phyloP scores from a whole-genome alignment of 1,140 invertebrate species.

The Lucilia cuprina region DNA sequence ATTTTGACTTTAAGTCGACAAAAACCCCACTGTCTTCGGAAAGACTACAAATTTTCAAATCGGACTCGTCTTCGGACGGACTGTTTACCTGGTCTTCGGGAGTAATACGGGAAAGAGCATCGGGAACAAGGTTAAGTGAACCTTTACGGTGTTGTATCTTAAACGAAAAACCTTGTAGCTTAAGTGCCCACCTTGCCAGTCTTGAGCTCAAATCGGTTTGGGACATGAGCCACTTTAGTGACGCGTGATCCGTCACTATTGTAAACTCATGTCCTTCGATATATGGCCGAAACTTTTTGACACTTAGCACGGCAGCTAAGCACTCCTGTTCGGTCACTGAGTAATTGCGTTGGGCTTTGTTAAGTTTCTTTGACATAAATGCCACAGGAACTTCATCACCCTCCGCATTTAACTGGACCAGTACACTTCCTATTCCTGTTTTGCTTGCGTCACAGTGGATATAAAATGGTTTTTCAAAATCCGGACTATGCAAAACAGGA shows the following conservation, averaged over 20 bases:
- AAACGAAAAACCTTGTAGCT: background rate
- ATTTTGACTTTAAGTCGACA: too few species aligned
- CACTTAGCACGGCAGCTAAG: conserved; percentile 4
- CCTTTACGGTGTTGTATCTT: too few species aligned
- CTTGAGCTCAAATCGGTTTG: background rate
- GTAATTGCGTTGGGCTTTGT: conserved; percentile 32
- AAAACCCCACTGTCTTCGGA: too few species aligned
- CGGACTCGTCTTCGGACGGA: too few species aligned
- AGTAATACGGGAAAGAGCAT: conserved; percentile 18
- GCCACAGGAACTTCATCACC: background rate
- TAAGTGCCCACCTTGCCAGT: too few species aligned
- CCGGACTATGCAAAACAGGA: conserved; percentile 40
- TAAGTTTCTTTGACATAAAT: background rate
- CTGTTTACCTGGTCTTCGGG: too few species aligned
- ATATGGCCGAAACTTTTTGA: conserved; percentile 18
- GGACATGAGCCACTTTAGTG: too few species aligned
- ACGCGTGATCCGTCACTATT: background rate
- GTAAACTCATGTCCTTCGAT: background rate
- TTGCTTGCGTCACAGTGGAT: conserved; percentile 3
- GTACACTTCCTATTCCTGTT: conserved; percentile 1
- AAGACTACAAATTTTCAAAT: too few species aligned
- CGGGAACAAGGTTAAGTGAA: background rate
- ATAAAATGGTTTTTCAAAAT: conserved; percentile 21
- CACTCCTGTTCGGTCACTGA: conserved; percentile 34
- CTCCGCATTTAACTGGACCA: background rate